Base-by-base conservation (phyloP, 2,797 vertebrate species). In the Caiman crocodilus region DNA sequence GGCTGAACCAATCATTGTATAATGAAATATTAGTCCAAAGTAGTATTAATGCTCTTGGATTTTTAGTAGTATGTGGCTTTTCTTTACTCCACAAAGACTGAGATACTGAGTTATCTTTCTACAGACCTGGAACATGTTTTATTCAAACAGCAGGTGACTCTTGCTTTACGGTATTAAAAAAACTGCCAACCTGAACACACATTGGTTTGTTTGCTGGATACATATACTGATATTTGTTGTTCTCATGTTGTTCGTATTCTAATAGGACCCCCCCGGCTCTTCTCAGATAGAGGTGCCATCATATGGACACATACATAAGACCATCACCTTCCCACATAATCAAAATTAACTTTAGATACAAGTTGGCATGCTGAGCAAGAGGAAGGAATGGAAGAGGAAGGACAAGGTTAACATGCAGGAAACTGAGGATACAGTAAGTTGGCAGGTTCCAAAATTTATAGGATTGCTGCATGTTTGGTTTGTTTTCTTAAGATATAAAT, bases 301-400 rank as follows among this genome's bases (percentile, higher is more conserved):
- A 65, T 90, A 50, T 42, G 28, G 79, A 90, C 58, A 79, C 20
- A 32, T 14, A 61, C 69, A 30, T 50, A 90, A 0, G 10, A 56
- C 28, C 75, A 7, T 21, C 76, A n/a, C 60, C 76, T 87, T 55
- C 76, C 87, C 76, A 90, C 78, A 93, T 95, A 90, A 91, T 92
- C 79, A 92, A 84, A 89, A 90, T 85, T 88, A 93, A 85, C 83
- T n/a, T 32, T 85, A 50, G 74, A 93, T 73, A 32, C 59, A 91
- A 79, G 77, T 74, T 4, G 2, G 50, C 64, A 32, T 87, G 87
- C 85, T 89, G 85, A 91, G 87, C 42, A 15, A 92, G 57, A 60
- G 82, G 67, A 73, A 32, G 5, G 57, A 83, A 25, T 82, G 15
- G 76, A 87, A 90, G 55, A 94, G 50, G 92, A 95, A 82, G 84